Conservation (phyloP, 2,797 vertebrate species). For the Carduelis carduelis region DNA sequence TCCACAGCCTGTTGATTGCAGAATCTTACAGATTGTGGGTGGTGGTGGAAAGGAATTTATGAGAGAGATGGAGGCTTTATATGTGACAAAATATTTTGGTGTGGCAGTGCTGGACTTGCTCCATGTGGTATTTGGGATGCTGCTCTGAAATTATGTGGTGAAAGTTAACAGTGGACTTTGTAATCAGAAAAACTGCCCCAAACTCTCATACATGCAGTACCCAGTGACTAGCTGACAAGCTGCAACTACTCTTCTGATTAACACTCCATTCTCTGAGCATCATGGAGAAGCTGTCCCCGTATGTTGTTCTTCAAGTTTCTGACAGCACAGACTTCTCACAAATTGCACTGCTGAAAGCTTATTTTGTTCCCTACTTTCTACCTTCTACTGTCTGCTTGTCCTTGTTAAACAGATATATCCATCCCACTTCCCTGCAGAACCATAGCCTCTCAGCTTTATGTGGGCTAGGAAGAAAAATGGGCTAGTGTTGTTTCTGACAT, state of each 20-base stretch:
- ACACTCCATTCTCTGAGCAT: background rate
- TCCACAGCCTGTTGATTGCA: background rate
- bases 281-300: background rate
- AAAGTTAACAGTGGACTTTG: background rate
- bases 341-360: background rate
- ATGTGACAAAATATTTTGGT: background rate
- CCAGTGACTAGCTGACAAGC: background rate
- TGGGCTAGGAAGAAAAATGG: background rate
- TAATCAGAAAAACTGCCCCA: background rate
- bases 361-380: background rate
- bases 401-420: background rate
- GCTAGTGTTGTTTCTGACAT: background rate
- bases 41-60: background rate
- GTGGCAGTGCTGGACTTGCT: background rate
- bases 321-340: background rate
- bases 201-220: background rate
- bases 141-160: background rate
- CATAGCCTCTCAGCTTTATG: background rate
- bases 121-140: background rate
- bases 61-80: background rate
- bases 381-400: background rate
- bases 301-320: background rate
- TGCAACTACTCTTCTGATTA: background rate
- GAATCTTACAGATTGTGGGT: background rate
- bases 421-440: background rate